Conservation (phyloP, 2,113 vertebrate genomes). For the Phalacrocorax brasilianus region DNA sequence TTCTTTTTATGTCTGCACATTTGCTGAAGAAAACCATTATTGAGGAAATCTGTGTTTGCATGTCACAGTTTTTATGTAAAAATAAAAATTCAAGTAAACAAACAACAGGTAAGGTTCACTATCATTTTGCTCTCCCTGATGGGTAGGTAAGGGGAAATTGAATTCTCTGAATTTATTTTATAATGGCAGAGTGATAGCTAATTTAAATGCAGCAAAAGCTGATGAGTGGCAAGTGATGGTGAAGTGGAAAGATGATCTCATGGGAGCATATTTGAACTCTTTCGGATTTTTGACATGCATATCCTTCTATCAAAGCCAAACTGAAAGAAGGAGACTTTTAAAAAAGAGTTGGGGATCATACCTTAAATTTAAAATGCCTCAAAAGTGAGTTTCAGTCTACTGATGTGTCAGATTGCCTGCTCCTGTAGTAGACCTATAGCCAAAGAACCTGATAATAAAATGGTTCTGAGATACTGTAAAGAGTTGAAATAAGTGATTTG, state of each 20-base stretch:
- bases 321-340: neutral
- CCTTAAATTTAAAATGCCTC: slow-evolving; percentile 4
- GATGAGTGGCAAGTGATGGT: neutral
- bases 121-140: neutral
- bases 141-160: neutral
- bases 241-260: neutral
- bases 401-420: neutral
- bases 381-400: neutral
- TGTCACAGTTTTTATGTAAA: neutral
- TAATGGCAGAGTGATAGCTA: slow-evolving; percentile 20
- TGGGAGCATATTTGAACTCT: neutral
- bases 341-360: neutral
- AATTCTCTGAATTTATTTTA: slow-evolving; percentile 15
- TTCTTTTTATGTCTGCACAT: neutral
- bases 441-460: neutral
- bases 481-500: neutral
- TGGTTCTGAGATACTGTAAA: neutral
- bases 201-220: slow-evolving; percentile 28
- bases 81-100: neutral
- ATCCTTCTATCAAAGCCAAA: neutral
- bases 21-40: neutral
- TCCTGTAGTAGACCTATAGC: neutral
- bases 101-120: neutral
- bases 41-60: slow-evolving; percentile 1
- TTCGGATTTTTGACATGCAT: neutral